Base-by-base conservation (phyloP, 2,113 vertebrate genomes). In the Asarcornis scutulata region DNA sequence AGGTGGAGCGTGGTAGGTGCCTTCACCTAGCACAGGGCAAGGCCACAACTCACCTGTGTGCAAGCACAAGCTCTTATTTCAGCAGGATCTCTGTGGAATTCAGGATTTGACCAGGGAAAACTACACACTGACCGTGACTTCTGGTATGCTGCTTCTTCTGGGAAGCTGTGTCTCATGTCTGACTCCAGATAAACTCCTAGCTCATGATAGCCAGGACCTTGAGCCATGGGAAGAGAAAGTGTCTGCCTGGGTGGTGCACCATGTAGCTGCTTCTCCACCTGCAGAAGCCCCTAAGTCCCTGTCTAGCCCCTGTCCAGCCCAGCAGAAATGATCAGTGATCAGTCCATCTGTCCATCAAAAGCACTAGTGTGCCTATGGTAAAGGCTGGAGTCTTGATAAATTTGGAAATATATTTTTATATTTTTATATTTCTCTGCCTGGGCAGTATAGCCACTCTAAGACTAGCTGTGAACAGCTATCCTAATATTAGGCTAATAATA, bases 11-110 rank as follows among this genome's bases (percentile, higher is more conserved):
- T 31, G n/a, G 40, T 27, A 26, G 29, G 32, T 58, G 27, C 34
- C 25, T 81, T 62, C 34, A 14, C 38, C 74, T 62, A 36, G 69
- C 58, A 58, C 0, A 0, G 16, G 29, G 18, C 17, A 36, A n/a
- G 60, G 72, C 16, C 36, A 22, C 40, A 23, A 3, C 1, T 3
- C 59, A n/a, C 26, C 36, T 4, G 1, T 38, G n/a, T 63, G 18
- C 34, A 34, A 63, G 23, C 26, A 84, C 53, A 32, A 87, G 6
- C 53, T 63, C 14, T 63, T 36, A 32, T 38, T n/a, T 72, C 59
- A 67, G 29, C 58, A 68, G 53, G 16, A 42, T 53, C 25, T 72
- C 36, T 6, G 32, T 38, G 42, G 80, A 29, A 56, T 75, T 32
- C 86, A 63, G 18, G 36, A 67, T 71, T 16, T 22, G 42, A 34